Conservation (phyloP, 2,888 invertebrate genomes). For the Eurois occulta region DNA sequence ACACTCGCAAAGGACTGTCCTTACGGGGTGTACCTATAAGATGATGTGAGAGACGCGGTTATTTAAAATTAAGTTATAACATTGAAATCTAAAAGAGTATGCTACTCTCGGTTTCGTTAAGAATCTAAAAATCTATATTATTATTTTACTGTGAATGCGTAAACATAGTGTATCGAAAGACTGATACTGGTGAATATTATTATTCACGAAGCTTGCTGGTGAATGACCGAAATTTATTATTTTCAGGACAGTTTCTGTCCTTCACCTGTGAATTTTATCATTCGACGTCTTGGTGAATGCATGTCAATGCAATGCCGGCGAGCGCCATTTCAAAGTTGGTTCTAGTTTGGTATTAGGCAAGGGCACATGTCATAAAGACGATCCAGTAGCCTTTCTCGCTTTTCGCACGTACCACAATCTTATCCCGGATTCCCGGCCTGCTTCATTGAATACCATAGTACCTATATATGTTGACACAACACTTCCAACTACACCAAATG, state of each 20-base stretch:
- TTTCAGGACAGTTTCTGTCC: too few species aligned
- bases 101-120: neutral
- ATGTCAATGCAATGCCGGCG: too few species aligned
- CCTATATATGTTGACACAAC: neutral
- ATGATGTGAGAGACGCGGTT: neutral
- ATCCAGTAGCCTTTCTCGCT: neutral
- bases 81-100: neutral
- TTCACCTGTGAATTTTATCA: too few species aligned
- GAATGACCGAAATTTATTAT: too few species aligned
- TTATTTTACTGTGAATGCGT: neutral
- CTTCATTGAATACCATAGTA: neutral
- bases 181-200: too few species aligned
- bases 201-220: too few species aligned
- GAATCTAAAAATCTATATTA: too few species aligned
- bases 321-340: neutral
- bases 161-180: neutral
- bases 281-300: too few species aligned
- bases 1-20: neutral
- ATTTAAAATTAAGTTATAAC: neutral
- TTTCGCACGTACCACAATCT: neutral
- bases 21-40: neutral
- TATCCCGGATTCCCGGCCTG: neutral
- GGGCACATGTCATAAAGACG: neutral
- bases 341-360: neutral
- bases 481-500: neutral